Evolutionary conservation across 2,888 invertebrate species (phyloP), one percentile per base, ranked within the genome.

Genomic region (Xylota segnis): DNA sequence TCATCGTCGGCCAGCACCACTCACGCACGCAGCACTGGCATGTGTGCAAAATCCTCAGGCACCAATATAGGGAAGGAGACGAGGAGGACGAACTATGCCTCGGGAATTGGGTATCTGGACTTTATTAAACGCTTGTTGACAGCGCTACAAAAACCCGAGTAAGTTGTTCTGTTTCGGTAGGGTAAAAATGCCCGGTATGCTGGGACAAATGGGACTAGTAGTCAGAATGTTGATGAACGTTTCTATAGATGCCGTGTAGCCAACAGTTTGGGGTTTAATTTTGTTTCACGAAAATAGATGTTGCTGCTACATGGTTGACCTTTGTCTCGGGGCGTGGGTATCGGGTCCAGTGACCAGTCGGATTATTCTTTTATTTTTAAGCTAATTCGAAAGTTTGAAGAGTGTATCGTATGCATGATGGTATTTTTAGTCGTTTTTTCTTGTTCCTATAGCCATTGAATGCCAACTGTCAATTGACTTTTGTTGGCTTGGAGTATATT

Each of bases 41-140:
- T 59, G 65, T 65, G 27, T 32, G 74, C 18, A 23, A 14, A 43
- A 34, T 43, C 68, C 58, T 66, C 40, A 14, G 75, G 45, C 32
- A 23, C 12, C 65, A 58, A 58, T 45, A 37, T 40, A 29, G 29
- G 10, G 1, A 7, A 27, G 29, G 10, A 37, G 6, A 72, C 18
- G 54, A 23, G 14, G 59, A 23, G 23, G 59, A 27, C 14, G 14
- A 12, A n/a, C 58, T 50, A 14, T 37, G 23, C 56, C 81, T 23
- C n/a, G 29, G 52, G 61, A 59, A 65, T 23, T 27, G 47, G 56
- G 32, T 47, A 56, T 50, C 43, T 59, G 71, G 70, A 83, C 77
- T 83, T 77, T 71, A 83, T 83, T 77, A 77, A 77, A 77, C 50
- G 77, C 71, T 75, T 83, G 77, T 77, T 77, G 82, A 83, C 70